Evolutionary conservation across 2,888 invertebrate species (phyloP).

Genomic region (Rugalucina vietnamica): DNA sequence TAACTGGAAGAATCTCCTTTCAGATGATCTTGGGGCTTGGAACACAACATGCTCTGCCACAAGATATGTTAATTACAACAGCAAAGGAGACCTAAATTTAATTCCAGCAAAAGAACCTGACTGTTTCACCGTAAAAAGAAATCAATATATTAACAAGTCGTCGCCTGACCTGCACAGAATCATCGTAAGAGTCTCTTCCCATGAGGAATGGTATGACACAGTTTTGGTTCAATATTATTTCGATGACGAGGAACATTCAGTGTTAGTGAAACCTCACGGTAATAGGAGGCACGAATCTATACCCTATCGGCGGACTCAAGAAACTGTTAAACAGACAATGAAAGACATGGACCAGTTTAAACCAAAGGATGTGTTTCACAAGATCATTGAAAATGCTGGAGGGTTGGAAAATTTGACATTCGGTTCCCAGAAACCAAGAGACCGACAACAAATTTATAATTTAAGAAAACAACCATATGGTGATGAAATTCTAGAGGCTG

Average conservation of each 20-base stretch:
- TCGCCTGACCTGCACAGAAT: neutral
- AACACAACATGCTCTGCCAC: neutral
- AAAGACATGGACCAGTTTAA: neutral
- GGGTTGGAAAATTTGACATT: constrained; percentile 4
- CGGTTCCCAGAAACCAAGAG: neutral
- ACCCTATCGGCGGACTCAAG: neutral
- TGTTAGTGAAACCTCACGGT: neutral
- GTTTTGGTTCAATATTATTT: neutral
- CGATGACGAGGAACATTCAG: neutral
- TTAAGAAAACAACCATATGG: neutral
- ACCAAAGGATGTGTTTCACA: constrained; percentile 13
- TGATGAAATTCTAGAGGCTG: neutral
- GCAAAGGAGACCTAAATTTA: neutral
- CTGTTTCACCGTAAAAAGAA: neutral
- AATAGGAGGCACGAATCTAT: neutral
- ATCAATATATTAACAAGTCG: neutral
- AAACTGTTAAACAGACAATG: neutral
- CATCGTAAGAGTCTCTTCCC: neutral
- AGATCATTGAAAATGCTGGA: constrained; percentile 6
- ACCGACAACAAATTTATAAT: neutral
- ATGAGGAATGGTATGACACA: too few species aligned
- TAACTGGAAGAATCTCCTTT: constrained; percentile 18
- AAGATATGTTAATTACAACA: neutral
- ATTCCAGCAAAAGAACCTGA: neutral
- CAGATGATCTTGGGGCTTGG: constrained; percentile 18